Base-by-base conservation (phyloP, 2,797 vertebrate genomes). In the Pantherophis vulpinus region DNA sequence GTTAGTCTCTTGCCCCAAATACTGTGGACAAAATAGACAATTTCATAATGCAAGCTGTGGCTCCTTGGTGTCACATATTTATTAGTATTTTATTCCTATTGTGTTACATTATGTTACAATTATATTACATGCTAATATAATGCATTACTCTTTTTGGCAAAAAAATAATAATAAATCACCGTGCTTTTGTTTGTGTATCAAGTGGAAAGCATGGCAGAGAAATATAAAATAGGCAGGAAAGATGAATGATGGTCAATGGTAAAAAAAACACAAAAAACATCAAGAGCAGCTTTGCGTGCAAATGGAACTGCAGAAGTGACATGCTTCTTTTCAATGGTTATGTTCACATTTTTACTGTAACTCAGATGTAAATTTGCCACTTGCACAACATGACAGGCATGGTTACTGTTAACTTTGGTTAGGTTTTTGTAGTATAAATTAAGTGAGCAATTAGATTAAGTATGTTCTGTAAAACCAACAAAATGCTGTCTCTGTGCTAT, bases 61-160 rank as follows among this genome's bases (percentile, higher is more conserved):
- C 91, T 42, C 87, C 95, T 96, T 94, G 11, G 95, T 96, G 91
- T 92, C 93, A 94, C 1, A 6, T 94, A 87, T 60, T 88, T 91
- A 0, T 70, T 83, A 88, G 95, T 87, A 42, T 93, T 93, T 95
- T 93, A 47, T 5, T 94, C 88, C 86, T 92, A 37, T 74, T 74
- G 7, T 74, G 32, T 86, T 37, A 74, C 27, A 94, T 4, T 0
- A 86, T 88, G n/a, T 88, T 94, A 94, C 51, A 95, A 88, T 63
- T 95, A 74, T 74, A 74, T 37, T 37, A 74, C 32, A 37, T n/a
- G n/a, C 2, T 51, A n/a, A 70, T 7, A 32, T 51, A 51, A 51
- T 51, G 8, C 47, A 51, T 51, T 51, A 18, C 66, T 20, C 13
- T 32, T 56, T 7, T 7, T 5, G n/a, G 23, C 27, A 63, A 63